Base-by-base conservation (phyloP, 2,797 vertebrate genomes). In the Ambastaia sidthimunki region DNA sequence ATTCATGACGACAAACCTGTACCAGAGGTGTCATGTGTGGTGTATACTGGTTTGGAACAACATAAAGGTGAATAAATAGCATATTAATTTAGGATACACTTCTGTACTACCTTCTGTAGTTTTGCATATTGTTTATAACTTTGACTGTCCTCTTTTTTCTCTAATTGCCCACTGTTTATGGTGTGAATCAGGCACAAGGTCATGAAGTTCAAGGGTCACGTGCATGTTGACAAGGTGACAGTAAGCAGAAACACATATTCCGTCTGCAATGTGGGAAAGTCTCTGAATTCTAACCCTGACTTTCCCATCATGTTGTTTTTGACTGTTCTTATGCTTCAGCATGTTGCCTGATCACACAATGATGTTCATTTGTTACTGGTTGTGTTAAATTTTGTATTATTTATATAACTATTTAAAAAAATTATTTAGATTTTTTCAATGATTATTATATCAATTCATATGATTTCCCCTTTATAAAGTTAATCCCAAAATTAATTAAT, bases 221-320 rank as follows among this genome's bases (percentile, higher is more conserved):
- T 31, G 48, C 50, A 79, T 71, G 80, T 63, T 86, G 86, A 90
- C 80, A 86, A 91, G 84, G 86, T 91, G 91, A 91, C 85, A 77
- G 85, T 85, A 86, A 92, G 69, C 88, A 91, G 91, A 91, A 73
- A 90, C 87, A 76, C 86, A 71, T n/a, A 37, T 65, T 62, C 54
- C 21, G 83, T 76, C 74, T 76, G 88, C 87, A 86, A 89, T 90
- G 90, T 92, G 91, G 90, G 90, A 92, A 92, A 81, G 84, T 84
- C 78, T 69, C 3, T 72, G 85, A 91, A 91, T 91, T 88, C 80
- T 80, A 90, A 89, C 85, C 87, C 77, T 65, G 59, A 52, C 4
- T 52, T 74, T 59, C n/a, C 75, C 75, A 77, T 77, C 76, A 73
- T 63, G 72, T 79, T 83, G 65, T 0, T 83, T 85, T 87, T 71